Evolutionary conservation across 2,113 vertebrate species (phyloP).

Genomic region (Leucoraja erinaceus): DNA sequence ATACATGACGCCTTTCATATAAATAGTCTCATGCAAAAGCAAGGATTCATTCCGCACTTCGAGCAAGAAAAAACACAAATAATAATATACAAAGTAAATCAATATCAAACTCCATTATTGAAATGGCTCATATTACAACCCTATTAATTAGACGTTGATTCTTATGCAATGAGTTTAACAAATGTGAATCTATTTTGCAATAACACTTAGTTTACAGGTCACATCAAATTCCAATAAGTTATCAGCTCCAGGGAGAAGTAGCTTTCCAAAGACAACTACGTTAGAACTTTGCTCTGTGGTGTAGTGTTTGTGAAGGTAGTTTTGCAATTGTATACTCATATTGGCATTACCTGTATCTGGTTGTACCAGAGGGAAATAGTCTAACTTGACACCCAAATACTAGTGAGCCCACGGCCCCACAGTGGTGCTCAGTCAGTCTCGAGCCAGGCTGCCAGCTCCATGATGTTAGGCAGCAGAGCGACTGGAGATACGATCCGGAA

Average conservation of each 20-base stretch:
- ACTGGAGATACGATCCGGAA: no score
- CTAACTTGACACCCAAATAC: not conserved
- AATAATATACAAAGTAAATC: not conserved
- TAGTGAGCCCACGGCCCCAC: no score
- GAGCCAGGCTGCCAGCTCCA: no score
- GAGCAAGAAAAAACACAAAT: not conserved
- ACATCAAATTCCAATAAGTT: not conserved
- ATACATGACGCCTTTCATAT: not conserved
- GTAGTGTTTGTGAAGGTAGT: not conserved
- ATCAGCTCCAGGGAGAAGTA: not conserved
- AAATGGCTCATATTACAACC: not conserved
- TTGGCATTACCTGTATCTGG: not conserved
- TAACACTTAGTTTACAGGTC: not conserved
- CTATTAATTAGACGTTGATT: not conserved
- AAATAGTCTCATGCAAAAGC: slow-evolving; percentile 12
- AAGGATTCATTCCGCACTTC: not conserved
- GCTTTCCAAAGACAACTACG: not conserved
- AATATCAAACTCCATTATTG: slow-evolving; percentile 1
- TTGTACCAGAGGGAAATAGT: not conserved
- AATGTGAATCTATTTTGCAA: not conserved
- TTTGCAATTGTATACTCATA: not conserved
- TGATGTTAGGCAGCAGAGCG: no score
- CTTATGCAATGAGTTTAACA: not conserved
- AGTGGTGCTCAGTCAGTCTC: no score
- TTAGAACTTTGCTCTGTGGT: not conserved